Evolutionary conservation across 2,888 invertebrate species (phyloP), one percentile per base, ranked within the genome.

Genomic region (Pyrochroa serraticornis): DNA sequence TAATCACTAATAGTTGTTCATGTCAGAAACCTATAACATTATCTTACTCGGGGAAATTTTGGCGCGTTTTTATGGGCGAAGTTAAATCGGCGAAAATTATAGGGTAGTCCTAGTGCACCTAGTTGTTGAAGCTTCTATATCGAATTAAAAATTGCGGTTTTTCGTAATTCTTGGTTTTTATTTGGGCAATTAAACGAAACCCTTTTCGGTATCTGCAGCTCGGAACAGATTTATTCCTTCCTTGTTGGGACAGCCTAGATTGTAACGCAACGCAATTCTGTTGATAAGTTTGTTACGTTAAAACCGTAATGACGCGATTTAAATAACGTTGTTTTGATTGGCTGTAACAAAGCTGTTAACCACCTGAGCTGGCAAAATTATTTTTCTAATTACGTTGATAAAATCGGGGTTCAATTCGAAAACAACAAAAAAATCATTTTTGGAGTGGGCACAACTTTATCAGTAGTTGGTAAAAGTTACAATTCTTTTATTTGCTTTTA

Each of bases 221-320:
- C 12, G 43, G 32, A 43, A 43, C 7, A 31, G 43, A 10, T 43
- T 43, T 43, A 32, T 31, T 43, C 22, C 7, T 31, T 43, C 32
- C 31, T 7, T 31, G 31, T 35, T 35, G n/a, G 22, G 22, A 22
- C 22, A 22, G 22, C 22, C 22, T 22, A 22, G 22, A 22, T 22
- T 22, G 22, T 22, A 22, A 22, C 22, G 22, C 5, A 5, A 5
- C 22, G 22, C 22, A 22, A 22, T 22, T 22, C 22, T 22, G 22
- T 22, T 22, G 22, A 22, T 22, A 22, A 22, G 22, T 22, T 22
- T 22, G 22, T 22, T 22, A 22, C 22, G 22, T 22, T 22, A 22
- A 22, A 22, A 5, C 22, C 22, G 22, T 22, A 22, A 22, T 22
- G 22, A 22, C 22, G 22, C 22, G 22, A 5, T 22, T 22, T 22